These are phyloP conservation scores for Drosophila eohydei DNA, from an alignment of 2,888 invertebrate species.

Conservation along the genomic window DNA sequence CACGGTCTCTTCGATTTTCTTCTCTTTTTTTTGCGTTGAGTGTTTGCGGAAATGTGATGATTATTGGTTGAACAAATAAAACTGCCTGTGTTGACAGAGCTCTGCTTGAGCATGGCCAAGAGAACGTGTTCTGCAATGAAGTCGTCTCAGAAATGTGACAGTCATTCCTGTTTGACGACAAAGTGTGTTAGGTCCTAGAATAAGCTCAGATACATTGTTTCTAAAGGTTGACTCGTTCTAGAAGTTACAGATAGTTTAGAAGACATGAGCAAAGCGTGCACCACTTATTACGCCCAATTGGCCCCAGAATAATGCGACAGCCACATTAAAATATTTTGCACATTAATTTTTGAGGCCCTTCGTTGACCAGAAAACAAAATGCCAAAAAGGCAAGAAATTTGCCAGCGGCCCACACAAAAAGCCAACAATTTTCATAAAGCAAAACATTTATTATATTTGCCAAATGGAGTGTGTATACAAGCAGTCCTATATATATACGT, in stretches of 20 bases:
- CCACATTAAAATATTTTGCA: slow-evolving; percentile 70
- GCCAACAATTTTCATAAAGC: slow-evolving; percentile 60
- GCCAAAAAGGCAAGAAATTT: slow-evolving; percentile 43
- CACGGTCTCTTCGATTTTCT: slow-evolving; percentile 11
- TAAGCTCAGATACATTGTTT: not conserved
- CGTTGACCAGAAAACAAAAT: slow-evolving; percentile 59
- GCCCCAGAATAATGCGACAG: slow-evolving; percentile 36
- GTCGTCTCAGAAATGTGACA: slow-evolving; percentile 27
- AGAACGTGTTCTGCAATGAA: slow-evolving; percentile 45
- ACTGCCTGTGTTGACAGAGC: slow-evolving; percentile 49
- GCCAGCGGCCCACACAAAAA: slow-evolving; percentile 45
- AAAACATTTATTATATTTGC: slow-evolving; percentile 77
- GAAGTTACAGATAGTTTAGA: slow-evolving; percentile 2
- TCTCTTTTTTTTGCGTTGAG: slow-evolving; percentile 14
- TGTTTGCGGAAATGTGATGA: slow-evolving; percentile 79
- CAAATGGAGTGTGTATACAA: slow-evolving; percentile 67
- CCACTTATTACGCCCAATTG: slow-evolving; percentile 59
- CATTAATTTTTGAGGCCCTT: slow-evolving; percentile 57
- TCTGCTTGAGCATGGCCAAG: slow-evolving; percentile 25
- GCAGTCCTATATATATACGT: not conserved
- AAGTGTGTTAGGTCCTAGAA: slow-evolving; percentile 2
- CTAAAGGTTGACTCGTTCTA: not conserved
- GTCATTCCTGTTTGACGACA: slow-evolving; percentile 31
- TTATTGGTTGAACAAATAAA: slow-evolving; percentile 75
- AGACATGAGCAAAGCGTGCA: slow-evolving; percentile 1